Conservation (phyloP, 2,888 invertebrate genomes). For the Cyaniris semiargus region DNA sequence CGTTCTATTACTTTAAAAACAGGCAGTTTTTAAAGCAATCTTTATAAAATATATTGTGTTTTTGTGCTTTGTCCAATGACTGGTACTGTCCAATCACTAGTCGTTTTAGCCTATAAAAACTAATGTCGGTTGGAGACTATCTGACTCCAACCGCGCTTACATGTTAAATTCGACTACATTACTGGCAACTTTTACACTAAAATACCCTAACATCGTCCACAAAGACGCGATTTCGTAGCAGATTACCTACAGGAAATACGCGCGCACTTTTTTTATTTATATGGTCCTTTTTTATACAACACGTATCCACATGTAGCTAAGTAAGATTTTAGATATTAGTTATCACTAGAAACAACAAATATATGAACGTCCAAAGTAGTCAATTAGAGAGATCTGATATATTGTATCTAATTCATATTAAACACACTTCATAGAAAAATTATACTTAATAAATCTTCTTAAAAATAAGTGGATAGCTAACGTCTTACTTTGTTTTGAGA, state of each 20-base stretch:
- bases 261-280: neutral
- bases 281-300: too few species aligned
- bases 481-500: neutral
- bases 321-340: too few species aligned
- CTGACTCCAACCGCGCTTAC: neutral
- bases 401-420: neutral
- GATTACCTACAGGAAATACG: neutral
- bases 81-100: too few species aligned
- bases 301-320: neutral
- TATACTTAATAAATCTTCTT: neutral
- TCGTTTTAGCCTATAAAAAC: neutral
- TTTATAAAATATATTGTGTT: too few species aligned
- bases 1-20: too few species aligned
- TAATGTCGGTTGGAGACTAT: slow-evolving; percentile 5
- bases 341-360: too few species aligned
- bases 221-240: neutral
- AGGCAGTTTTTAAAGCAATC: too few species aligned
- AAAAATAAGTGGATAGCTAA: neutral
- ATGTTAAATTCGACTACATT: neutral
- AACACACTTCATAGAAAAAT: neutral
- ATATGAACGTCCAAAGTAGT: too few species aligned
- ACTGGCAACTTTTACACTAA: neutral
- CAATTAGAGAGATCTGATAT: neutral
- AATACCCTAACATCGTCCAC: neutral
- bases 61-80: too few species aligned